phyloP scores from a whole-genome alignment of 2,113 vertebrate genomes.

The Emydura subglobosa region DNA sequence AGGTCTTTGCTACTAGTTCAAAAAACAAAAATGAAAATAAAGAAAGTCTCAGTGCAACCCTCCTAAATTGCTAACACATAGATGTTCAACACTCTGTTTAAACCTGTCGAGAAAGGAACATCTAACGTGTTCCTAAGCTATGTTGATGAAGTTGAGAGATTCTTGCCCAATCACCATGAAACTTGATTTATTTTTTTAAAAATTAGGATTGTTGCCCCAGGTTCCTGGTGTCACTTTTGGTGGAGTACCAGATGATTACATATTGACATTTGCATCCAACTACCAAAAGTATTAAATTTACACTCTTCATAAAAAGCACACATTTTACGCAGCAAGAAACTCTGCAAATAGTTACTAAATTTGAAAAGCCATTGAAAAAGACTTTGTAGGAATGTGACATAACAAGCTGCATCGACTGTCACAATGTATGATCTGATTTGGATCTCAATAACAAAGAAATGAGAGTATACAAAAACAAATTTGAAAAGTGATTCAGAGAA shows the following conservation, averaged over 20 bases:
- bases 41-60: background rate
- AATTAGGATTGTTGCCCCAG: background rate
- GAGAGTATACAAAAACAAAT: background rate
- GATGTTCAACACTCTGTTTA: background rate
- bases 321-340: background rate
- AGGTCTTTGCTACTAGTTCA: background rate
- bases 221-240: background rate
- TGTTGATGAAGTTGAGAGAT: background rate
- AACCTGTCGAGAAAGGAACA: background rate
- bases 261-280: background rate
- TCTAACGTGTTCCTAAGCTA: rapidly evolving
- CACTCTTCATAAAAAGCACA: background rate
- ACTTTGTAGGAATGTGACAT: background rate
- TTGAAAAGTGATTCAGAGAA: background rate
- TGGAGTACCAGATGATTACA: background rate
- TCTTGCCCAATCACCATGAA: background rate
- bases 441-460: no score
- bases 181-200: background rate
- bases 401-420: background rate
- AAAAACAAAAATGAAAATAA: background rate
- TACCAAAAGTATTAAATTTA: background rate
- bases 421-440: background rate
- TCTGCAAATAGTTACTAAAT: background rate
- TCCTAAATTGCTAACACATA: background rate
- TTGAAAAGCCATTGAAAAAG: background rate